Evolutionary conservation across 2,113 vertebrate species (phyloP).

Genomic region (Anguilla rostrata): DNA sequence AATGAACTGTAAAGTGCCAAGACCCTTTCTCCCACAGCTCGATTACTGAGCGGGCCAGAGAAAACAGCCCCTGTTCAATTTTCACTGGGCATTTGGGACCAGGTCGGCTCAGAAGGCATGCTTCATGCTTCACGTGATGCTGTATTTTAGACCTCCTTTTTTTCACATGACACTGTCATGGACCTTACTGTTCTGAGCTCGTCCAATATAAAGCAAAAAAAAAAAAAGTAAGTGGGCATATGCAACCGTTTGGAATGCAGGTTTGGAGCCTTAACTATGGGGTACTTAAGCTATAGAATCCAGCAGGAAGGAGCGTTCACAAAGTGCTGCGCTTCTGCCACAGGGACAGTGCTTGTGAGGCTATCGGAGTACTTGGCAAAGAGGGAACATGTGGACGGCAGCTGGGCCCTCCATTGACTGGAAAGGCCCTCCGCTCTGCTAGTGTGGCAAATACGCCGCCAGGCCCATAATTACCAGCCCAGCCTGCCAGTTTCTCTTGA

Average conservation of each 20-base stretch:
- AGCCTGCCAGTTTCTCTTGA: conserved; percentile 3
- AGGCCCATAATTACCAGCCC: conserved; percentile 12
- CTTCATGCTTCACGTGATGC: conserved; percentile 11
- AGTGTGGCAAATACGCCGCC: conserved; percentile 1
- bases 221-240: background rate
- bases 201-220: background rate
- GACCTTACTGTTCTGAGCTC: background rate
- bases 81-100: background rate
- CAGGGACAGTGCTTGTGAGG: background rate
- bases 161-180: background rate
- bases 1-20: conserved; percentile 27
- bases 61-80: background rate
- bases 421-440: conserved; percentile 7
- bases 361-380: background rate
- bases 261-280: background rate
- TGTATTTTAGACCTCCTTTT: background rate
- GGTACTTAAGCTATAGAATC: background rate
- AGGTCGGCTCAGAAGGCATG: background rate
- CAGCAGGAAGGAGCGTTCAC: background rate
- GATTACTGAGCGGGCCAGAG: background rate
- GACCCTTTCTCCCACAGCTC: conserved; percentile 7
- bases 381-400: conserved; percentile 14
- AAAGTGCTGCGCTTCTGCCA: background rate
- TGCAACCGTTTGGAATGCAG: background rate
- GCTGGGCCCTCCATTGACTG: background rate